Conservation (phyloP, 2,113 vertebrate species). For the Stomatorhinus ivindoensis region DNA sequence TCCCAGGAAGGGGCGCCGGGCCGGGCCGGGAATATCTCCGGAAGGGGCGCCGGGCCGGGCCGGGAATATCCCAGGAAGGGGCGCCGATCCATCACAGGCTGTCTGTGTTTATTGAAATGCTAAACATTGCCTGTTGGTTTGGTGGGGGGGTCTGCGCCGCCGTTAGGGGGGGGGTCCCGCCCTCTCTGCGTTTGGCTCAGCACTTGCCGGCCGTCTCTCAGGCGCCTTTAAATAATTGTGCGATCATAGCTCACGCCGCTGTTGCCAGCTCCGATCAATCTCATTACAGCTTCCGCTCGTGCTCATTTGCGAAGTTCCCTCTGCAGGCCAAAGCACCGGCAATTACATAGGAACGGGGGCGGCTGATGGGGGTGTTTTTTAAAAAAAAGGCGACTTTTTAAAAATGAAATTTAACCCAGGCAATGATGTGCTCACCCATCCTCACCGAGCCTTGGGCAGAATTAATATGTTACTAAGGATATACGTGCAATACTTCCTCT, state of each 20-base stretch:
- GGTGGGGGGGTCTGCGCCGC: not conserved
- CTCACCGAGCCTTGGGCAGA: not conserved
- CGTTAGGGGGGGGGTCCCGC: too few species aligned
- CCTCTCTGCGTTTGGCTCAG: not conserved
- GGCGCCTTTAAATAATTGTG: not conserved
- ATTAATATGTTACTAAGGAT: not conserved
- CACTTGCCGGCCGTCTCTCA: not conserved
- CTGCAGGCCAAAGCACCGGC: not conserved
- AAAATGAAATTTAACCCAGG: not conserved
- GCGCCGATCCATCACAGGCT: not conserved
- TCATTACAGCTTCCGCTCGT: conserved; percentile 1
- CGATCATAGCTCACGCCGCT: not conserved
- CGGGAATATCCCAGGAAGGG: not conserved
- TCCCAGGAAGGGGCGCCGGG: not conserved
- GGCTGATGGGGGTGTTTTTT: not conserved
- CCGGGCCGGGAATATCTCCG: not conserved
- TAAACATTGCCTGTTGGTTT: not conserved
- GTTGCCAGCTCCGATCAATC: not conserved
- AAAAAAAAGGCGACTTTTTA: not conserved
- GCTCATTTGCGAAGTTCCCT: not conserved
- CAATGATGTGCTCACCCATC: not conserved
- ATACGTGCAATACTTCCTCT: not conserved
- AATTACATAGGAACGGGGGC: not conserved
- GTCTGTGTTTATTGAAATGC: not conserved
- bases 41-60: not conserved